These are phyloP conservation scores for Acrobasis repandana DNA, from an alignment of 2,888 invertebrate genomes.

Conservation along the genomic window DNA sequence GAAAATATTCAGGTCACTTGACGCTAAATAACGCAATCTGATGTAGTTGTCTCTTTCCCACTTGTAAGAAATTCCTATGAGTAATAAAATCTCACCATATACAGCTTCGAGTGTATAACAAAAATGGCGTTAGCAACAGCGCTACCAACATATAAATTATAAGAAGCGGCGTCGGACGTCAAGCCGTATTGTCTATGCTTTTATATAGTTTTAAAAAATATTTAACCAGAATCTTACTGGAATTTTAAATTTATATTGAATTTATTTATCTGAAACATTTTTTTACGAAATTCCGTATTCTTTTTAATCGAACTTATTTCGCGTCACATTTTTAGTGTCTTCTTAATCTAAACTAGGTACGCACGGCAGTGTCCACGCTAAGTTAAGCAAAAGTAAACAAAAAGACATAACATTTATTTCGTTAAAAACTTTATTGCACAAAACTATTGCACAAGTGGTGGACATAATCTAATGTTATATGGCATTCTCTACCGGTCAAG, in stretches of 20 bases:
- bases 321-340: too few relatives aligned
- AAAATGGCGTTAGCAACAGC: conserved; percentile 83
- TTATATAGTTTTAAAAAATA: conserved; percentile 52
- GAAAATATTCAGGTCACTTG: conserved; percentile 78
- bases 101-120: conserved; percentile 78
- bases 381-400: too few relatives aligned
- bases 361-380: too few relatives aligned
- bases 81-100: conserved; percentile 75
- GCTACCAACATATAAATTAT: conserved; percentile 63
- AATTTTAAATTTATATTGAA: not conserved
- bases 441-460: too few relatives aligned
- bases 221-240: conserved; percentile 14
- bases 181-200: conserved; percentile 67
- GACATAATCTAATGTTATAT: too few relatives aligned
- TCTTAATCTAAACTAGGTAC: too few relatives aligned
- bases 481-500: too few relatives aligned
- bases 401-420: too few relatives aligned
- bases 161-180: conserved; percentile 81
- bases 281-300: too few relatives aligned
- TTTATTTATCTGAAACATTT: too few relatives aligned
- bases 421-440: too few relatives aligned
- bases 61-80: conserved; percentile 55
- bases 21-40: conserved; percentile 62
- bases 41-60: conserved; percentile 67
- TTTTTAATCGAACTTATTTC: too few relatives aligned